Conservation (phyloP, 2,888 invertebrate genomes). For the Campoplex capitator region DNA sequence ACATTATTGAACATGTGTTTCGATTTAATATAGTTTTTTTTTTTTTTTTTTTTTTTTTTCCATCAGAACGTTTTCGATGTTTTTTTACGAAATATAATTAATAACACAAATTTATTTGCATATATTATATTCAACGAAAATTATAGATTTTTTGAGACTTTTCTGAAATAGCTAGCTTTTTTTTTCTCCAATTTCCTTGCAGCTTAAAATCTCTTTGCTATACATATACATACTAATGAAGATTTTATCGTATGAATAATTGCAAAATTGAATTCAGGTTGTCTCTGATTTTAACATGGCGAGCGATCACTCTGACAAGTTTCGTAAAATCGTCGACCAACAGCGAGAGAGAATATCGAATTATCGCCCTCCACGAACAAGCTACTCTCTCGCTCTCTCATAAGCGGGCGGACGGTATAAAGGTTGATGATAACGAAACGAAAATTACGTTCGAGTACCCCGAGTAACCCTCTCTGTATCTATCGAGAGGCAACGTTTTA, state of each 20-base stretch:
- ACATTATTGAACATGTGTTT: background rate
- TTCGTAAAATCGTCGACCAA: conserved; percentile 53
- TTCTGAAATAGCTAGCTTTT: background rate
- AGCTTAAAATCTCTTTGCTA: background rate
- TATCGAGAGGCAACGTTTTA: conserved; percentile 17
- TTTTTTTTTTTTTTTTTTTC: conserved; percentile 9
- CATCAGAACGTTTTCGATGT: background rate
- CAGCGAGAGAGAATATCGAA: conserved; percentile 52
- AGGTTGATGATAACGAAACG: conserved; percentile 59
- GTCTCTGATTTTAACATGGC: conserved; percentile 29
- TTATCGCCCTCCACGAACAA: conserved; percentile 48
- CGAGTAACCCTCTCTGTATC: conserved; percentile 46
- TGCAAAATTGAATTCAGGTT: conserved; percentile 23
- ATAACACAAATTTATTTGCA: too few species aligned
- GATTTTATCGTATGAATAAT: conserved; percentile 10
- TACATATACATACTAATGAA: background rate
- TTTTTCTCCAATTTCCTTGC: background rate
- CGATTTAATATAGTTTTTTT: background rate
- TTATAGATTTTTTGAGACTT: background rate
- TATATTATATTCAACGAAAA: background rate
- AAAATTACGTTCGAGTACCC: conserved; percentile 59
- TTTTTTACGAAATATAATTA: background rate
- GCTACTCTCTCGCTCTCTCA: background rate
- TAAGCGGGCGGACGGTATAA: background rate
- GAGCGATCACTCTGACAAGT: conserved; percentile 13